Conservation (phyloP, 2,888 invertebrate genomes). For the Margaritifera margaritifera region DNA sequence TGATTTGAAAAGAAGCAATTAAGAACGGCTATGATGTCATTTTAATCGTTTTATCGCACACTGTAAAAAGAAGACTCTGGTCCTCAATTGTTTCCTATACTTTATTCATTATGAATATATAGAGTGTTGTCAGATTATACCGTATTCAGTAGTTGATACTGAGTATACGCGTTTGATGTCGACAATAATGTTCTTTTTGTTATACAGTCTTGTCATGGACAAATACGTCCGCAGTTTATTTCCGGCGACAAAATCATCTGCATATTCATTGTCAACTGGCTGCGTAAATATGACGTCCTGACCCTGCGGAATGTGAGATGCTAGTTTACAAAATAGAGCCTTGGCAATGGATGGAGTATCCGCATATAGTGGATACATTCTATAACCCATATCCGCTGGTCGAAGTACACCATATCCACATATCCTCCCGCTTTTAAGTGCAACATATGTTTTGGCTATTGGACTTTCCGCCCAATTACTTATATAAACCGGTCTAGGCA, state of each 20-base stretch:
- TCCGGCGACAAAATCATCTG: conserved; percentile 41
- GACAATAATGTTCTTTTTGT: conserved; percentile 46
- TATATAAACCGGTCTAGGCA: conserved; percentile 48
- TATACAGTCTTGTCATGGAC: conserved; percentile 52
- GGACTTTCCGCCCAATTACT: conserved; percentile 42
- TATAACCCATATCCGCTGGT: conserved; percentile 40
- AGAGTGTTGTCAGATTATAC: conserved; percentile 26
- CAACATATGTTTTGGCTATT: conserved; percentile 38
- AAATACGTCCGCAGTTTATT: conserved; percentile 44
- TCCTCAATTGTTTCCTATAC: too few species aligned
- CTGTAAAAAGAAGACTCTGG: too few species aligned
- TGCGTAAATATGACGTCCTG: conserved; percentile 47
- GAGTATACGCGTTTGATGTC: conserved; percentile 46
- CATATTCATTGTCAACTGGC: conserved; percentile 44
- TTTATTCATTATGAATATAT: too few species aligned
- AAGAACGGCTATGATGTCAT: too few species aligned
- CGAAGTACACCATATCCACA: conserved; percentile 49
- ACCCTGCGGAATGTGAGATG: conserved; percentile 38
- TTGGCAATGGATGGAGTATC: conserved; percentile 41
- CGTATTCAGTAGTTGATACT: conserved; percentile 47
- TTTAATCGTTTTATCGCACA: too few species aligned
- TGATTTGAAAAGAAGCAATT: too few species aligned
- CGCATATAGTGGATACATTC: conserved; percentile 51
- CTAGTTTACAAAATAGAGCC: conserved; percentile 43
- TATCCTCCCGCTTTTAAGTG: conserved; percentile 38